Evolutionary conservation across 2,113 vertebrate genomes (phyloP), one percentile per base, ranked within the genome.

Genomic region (Scortum barcoo): DNA sequence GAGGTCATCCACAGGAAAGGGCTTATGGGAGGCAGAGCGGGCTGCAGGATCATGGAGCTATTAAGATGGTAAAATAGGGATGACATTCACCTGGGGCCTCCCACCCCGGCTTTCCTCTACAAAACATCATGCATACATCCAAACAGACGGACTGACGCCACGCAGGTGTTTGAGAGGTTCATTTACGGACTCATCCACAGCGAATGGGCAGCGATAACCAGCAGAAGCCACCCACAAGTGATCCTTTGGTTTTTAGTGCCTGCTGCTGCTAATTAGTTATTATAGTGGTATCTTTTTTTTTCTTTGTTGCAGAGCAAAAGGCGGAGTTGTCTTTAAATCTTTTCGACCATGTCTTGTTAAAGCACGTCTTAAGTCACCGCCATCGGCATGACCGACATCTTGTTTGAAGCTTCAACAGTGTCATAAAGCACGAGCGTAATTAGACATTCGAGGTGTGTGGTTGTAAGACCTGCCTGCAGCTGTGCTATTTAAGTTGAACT

Each of bases 1-100:
- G 89, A 91, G 91, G 92, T 93, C 90, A 71, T 80, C 51, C 71
- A 36, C 63, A 40, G 77, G 74, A 80, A 83, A 89, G 75, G 89
- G 91, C 89, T 90, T 74, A 88, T n/a, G n/a, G 85, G 69, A 58
- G 76, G 76, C 33, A 44, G 53, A 81, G 7, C 66, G 81, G 81
- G 77, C 72, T 20, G 71, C 50, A 19, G 86, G 89, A 88, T 89
- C 85, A 80, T 19, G 60, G 78, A n/a, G 76, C 89, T 80, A 85
- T 92, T 87, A 90, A 85, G 93, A 88, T 66, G 86, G 83, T 54
- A 80, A 75, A 88, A 82, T 61, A 65, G 83, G 83, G 81, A 77
- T 83, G 91, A 88, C 87, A 77, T 88, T 89, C 79, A 81, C 56
- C 71, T 19, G 51, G 63, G 51, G 63, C 38, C 57, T 50, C 40